Base-by-base conservation (phyloP, 92 coral and sea anemone species). In the Palythoa grandiflora region DNA sequence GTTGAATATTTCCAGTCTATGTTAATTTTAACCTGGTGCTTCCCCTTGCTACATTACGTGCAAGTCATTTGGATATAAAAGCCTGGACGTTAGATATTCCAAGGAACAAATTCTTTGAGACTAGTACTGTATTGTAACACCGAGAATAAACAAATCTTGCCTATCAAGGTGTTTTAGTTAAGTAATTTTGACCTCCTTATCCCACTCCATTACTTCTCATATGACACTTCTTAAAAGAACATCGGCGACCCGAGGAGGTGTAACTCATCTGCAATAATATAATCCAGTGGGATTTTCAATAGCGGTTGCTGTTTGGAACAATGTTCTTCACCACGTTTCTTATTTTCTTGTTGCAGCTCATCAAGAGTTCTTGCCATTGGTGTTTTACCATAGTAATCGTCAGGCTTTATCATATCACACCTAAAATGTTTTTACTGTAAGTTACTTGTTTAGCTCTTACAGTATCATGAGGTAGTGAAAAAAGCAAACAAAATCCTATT, bases 371-470 rank as follows among this genome's bases (percentile, higher is more conserved):
- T 68, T 68, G 73, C 73, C 28, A 68, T 68, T 68, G 40, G 73
- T 21, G 17, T 68, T 20, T 21, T 68, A 35, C 73, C 9, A 60
- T 68, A 68, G 28, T 21, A 68, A 35, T 35, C 39, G n/a, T 68
- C 73, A 35, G 73, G 73, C 39, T 68, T 68, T 68, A 40, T 68
- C 73, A 12, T 68, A 68, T 68, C 73, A 21, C 6, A 28, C 74
- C 74, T 70, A 70, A 70, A 70, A 70, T 70, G 74, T 70, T 35
- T 70, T 70, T 70, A 70, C 44, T 70, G 74, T 70, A 70, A 70
- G 74, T 60, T 60, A 60, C 68, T 60, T 13, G 68, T 16, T 60
- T 13, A 60, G 68, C 68, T 12, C 20, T 7, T 70, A 70, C 74
- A 70, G 16, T 70, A 70, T 70, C 16, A 10, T 59, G 66, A 28